Percentiles rank a stretch among this genome's conserved stretches.
Evolutionary conservation across 2,797 vertebrate genomes (phyloP).

Genomic region (Tadarida brasiliensis): DNA sequence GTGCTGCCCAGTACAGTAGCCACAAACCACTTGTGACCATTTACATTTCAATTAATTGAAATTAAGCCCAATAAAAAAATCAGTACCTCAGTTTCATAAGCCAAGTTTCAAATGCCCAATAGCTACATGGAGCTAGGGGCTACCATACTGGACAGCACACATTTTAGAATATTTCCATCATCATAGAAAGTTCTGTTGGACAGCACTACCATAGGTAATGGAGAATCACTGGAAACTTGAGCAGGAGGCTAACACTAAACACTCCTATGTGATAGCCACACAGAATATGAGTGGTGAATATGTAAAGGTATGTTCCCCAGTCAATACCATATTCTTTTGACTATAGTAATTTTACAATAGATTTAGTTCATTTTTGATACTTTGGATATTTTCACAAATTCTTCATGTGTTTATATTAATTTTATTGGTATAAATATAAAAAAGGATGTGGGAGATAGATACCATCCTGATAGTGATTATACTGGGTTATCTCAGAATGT

Average conservation of each 20-base stretch:
- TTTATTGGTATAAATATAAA: background rate
- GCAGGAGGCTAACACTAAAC: background rate
- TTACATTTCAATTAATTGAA: constrained; percentile 43
- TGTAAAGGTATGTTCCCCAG: background rate
- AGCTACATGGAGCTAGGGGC: background rate
- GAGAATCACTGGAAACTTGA: background rate
- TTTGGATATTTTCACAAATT: constrained; percentile 37
- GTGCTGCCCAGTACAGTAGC: background rate
- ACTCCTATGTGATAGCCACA: background rate
- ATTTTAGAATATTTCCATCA: background rate
- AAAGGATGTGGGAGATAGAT: background rate
- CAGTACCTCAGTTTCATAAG: background rate
- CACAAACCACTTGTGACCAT: background rate
- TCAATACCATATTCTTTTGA: background rate
- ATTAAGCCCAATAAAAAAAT: constrained; percentile 11
- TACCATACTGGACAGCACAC: background rate
- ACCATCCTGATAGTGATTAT: background rate
- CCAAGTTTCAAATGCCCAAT: background rate
- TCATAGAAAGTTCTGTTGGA: background rate
- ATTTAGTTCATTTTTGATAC: background rate
- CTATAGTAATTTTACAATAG: background rate
- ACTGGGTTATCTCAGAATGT: background rate
- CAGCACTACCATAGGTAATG: background rate
- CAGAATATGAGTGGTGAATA: background rate
- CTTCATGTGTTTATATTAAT: background rate